Base-by-base conservation (phyloP, 2,113 vertebrate species). In the Orientallactaga bullata region DNA sequence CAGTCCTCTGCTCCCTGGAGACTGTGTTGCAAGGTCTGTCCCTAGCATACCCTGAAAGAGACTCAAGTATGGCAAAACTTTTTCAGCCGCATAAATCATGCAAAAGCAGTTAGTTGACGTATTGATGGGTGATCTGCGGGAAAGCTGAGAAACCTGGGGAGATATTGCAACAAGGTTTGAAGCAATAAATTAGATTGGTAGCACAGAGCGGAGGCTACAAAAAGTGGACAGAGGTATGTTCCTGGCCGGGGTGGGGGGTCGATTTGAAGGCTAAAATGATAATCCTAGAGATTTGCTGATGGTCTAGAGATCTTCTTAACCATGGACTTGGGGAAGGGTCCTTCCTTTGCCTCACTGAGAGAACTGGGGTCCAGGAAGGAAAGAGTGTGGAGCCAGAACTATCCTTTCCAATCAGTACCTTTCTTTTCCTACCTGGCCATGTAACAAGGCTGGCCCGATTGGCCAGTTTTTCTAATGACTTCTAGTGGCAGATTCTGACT, bases 381-480 rank as follows among this genome's bases (percentile, higher is more conserved):
- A 96, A 97, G 96, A 88, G 94, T 95, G 94, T 95, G 90, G 94
- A 93, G 90, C 63, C 91, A 94, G 95, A 94, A 80, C 82, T 79
- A 71, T 65, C 79, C 35, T 95, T 94, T 94, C 96, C 91, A 97
- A 93, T 96, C 95, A 96, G 37, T 94, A 23, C 55, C 60, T 76
- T 93, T 78, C 95, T 93, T 95, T 95, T 95, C 82, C 88, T 94
- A 94, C 94, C 95, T 94, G 96, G 90, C 94, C 96, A 96, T 95
- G 61, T 95, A 95, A 91, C 93, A 95, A 96, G 88, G 37, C 51
- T 92, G 93, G 74, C 37, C 93, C 80, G 97, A 96, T 97, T 97
- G 95, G 96, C 71, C 92, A 69, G 96, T 79, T 94, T 95, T 96
- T 88, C 88, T 93, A 94, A 95, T 93, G 94, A 92, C 92, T 86